Evolutionary conservation across 2,888 invertebrate species (phyloP).

Genomic region (Agonum fuliginosum): DNA sequence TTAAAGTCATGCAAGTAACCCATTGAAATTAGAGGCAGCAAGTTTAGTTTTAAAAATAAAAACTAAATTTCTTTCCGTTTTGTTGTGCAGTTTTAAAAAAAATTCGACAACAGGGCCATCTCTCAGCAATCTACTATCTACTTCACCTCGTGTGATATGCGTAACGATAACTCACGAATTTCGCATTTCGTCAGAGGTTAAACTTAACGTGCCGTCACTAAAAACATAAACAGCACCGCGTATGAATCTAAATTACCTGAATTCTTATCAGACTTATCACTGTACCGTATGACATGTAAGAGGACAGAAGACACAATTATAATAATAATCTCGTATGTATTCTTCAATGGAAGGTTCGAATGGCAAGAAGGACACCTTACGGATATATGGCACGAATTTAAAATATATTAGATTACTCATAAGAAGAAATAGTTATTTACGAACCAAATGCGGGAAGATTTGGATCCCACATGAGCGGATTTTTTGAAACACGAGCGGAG

Average conservation of each 20-base stretch:
- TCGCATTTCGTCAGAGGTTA: neutral
- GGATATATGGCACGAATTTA: neutral
- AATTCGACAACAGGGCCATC: no score
- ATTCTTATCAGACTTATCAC: conserved; percentile 18
- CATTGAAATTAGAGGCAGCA: no score
- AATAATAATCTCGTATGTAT: conserved; percentile 35
- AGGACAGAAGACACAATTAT: conserved; percentile 12
- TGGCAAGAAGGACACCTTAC: conserved; percentile 12
- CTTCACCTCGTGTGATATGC: neutral
- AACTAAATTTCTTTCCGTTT: no score
- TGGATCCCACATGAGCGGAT: no score
- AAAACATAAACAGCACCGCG: conserved; percentile 14
- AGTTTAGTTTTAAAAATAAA: no score
- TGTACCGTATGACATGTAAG: neutral
- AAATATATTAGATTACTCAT: no score
- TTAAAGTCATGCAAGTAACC: no score
- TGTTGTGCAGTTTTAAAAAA: no score
- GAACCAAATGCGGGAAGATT: no score
- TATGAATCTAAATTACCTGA: conserved; percentile 26
- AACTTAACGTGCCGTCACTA: conserved; percentile 16
- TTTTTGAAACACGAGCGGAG: no score
- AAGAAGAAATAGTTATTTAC: no score
- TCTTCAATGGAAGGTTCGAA: neutral
- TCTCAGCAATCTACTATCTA: no score
- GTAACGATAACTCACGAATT: neutral